A percentile compares a stretch with the other conserved stretches of the same genome.
phyloP scores from a whole-genome alignment of 2,797 vertebrate genomes.

The Steatocranus sp. region DNA sequence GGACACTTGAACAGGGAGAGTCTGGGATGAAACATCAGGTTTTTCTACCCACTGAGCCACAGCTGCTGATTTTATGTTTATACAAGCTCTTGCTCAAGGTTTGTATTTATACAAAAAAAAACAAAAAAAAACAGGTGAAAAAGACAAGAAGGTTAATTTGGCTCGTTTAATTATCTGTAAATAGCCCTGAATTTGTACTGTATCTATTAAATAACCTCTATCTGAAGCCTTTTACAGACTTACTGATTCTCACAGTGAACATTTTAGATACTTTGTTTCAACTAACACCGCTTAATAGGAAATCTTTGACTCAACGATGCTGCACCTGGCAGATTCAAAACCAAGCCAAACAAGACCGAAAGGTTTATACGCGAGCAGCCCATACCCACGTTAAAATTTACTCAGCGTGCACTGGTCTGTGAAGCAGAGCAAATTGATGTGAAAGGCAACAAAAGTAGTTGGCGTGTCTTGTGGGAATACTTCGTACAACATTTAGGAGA shows the following conservation, averaged over 20 bases:
- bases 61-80: background rate
- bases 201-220: background rate
- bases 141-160: background rate
- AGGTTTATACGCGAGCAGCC: background rate
- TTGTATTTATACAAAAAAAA: background rate
- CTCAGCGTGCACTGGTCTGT: background rate
- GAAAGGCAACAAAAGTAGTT: background rate
- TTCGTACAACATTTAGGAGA: conserved; percentile 22
- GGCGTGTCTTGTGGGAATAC: conserved; percentile 5
- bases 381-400: background rate
- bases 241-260: background rate
- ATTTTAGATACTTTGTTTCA: background rate
- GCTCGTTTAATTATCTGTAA: background rate
- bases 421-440: background rate
- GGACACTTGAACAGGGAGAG: background rate
- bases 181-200: background rate
- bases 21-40: background rate
- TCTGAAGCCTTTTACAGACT: background rate
- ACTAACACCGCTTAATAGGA: background rate
- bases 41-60: background rate
- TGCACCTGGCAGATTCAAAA: conserved; percentile 14
- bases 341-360: background rate
- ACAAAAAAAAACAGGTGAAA: background rate
- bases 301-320: background rate
- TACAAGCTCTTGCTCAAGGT: background rate